phyloP scores from a whole-genome alignment of 2,888 invertebrate species.

The Sinohyriopsis cumingii region DNA sequence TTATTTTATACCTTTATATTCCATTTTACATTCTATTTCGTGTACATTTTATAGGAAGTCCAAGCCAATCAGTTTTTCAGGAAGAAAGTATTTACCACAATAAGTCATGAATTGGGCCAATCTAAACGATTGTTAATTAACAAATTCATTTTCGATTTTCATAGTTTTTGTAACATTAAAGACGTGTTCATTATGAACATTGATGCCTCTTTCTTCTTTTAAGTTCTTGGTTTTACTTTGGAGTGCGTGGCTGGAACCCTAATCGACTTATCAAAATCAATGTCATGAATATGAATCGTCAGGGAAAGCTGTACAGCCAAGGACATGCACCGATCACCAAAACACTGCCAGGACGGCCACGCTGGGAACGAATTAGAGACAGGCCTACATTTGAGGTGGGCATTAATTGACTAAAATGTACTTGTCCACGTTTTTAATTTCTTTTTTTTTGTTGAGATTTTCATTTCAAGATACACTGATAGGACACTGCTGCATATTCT shows the following conservation, averaged over 20 bases:
- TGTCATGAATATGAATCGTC: slow-evolving; percentile 89
- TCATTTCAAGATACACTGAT: background rate
- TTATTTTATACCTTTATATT: too few relatives aligned
- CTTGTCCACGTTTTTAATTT: background rate
- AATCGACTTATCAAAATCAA: slow-evolving; percentile 81
- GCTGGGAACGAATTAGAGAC: slow-evolving; percentile 89
- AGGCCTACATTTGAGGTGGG: slow-evolving; percentile 84
- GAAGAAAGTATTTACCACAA: too few relatives aligned
- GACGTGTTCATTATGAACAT: background rate
- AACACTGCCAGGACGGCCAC: slow-evolving; percentile 82
- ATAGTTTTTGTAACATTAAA: background rate
- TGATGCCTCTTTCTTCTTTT: slow-evolving; percentile 3
- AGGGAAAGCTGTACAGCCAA: slow-evolving; percentile 90
- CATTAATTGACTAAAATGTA: background rate
- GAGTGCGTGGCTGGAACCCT: slow-evolving; percentile 78
- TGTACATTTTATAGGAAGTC: too few relatives aligned
- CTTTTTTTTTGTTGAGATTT: too few relatives aligned
- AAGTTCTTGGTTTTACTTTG: slow-evolving; percentile 94
- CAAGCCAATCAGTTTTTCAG: too few relatives aligned
- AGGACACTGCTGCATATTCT: background rate
- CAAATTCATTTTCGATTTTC: too few relatives aligned
- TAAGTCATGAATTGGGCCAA: too few relatives aligned
- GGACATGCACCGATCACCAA: slow-evolving; percentile 75
- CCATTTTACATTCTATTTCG: too few relatives aligned
- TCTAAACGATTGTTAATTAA: too few relatives aligned